Evolutionary conservation across 2,797 vertebrate species (phyloP), one percentile per base, ranked within the genome.

Genomic region (Myotis daubentonii): DNA sequence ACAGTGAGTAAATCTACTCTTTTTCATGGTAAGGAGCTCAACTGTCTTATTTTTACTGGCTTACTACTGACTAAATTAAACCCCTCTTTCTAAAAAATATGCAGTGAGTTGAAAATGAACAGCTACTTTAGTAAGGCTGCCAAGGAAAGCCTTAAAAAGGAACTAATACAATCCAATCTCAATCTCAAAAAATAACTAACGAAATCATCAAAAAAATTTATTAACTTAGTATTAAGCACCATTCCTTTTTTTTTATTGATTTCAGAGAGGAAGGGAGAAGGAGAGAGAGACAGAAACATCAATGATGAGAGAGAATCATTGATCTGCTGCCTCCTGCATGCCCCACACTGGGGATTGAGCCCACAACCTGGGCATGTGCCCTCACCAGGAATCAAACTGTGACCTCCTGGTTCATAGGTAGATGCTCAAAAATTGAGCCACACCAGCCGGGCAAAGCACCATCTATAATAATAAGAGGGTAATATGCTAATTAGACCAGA

Each of bases 21-120:
- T 97, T 97, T 96, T 93, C 89, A 92, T 95, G 95, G 94, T 96
- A 98, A 98, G 93, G 71, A 96, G 95, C 97, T 96, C 95, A 97
- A 94, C 72, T 98, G 97, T 97, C 94, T 97, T 97, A 98, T 98
- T 97, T 98, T 98, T 97, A 98, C 95, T 98, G 96, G 95, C 96
- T 97, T 97, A 96, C 93, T 95, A 96, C 81, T 97, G 93, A 97
- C 91, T 97, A 97, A 98, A 97, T 97, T 96, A 97, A 97, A 91
- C 55, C 79, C 62, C 38, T 85, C 84, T 93, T 98, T 98, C 97
- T 94, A 95, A 97, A 92, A 98, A 96, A 97, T 10, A 83, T 1
- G 41, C 2, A 84, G 89, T 95, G 95, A 98, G 94, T 96, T 98
- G 96, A 98, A 98, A 98, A 98, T 98, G 97, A 98, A 97, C 93